Conservation (phyloP, 2,797 vertebrate genomes). For the Amazona finschi region DNA sequence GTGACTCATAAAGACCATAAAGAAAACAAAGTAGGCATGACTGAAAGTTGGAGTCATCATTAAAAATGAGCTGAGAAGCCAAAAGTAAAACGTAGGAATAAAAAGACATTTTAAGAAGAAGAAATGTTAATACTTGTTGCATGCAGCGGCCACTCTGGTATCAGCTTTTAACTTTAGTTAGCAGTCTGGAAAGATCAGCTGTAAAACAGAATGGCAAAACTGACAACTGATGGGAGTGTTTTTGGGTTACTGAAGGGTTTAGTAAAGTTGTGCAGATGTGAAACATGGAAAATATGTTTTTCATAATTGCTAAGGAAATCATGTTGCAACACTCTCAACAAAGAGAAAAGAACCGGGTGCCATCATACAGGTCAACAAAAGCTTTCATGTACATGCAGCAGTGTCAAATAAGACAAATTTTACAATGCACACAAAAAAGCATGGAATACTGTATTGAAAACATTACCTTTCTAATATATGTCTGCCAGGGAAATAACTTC, state of each 20-base stretch:
- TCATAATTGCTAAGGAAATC: background rate
- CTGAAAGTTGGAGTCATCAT: background rate
- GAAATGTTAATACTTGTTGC: background rate
- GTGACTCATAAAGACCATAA: background rate
- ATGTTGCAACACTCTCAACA: background rate
- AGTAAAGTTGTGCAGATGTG: background rate
- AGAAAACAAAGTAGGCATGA: background rate
- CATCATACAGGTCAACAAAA: accelerated
- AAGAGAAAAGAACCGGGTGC: background rate
- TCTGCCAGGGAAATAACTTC: background rate
- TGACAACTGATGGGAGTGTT: background rate
- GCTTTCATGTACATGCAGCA: background rate
- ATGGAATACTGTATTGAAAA: background rate
- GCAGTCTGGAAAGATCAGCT: background rate
- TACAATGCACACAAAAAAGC: background rate
- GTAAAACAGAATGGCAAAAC: background rate
- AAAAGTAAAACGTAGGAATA: background rate
- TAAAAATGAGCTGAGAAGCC: background rate
- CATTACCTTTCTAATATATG: background rate
- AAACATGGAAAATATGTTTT: background rate
- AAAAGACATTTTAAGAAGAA: background rate
- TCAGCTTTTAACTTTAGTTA: background rate
- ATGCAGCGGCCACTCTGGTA: background rate
- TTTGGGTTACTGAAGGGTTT: background rate
- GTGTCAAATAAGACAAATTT: background rate